phyloP scores from a whole-genome alignment of 2,113 vertebrate species.

The Erythrolamprus reginae region DNA sequence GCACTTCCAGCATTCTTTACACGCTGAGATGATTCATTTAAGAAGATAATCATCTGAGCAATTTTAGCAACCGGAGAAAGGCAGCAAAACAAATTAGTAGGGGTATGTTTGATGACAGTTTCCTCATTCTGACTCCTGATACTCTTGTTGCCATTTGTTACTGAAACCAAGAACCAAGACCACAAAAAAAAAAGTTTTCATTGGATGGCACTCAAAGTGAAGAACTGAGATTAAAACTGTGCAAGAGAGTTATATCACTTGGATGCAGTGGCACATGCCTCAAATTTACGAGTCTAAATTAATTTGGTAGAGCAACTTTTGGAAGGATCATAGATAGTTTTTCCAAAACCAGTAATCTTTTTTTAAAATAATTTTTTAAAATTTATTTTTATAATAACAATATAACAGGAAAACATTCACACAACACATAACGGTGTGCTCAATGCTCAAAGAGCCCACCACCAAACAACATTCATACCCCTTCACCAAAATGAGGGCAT shows the following conservation, averaged over 20 bases:
- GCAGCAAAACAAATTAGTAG: not conserved
- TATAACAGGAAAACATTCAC: too few species aligned
- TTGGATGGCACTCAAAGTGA: not conserved
- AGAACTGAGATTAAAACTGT: not conserved
- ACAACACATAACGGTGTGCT: too few species aligned
- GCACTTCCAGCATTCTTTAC: not conserved
- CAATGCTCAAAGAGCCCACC: too few species aligned
- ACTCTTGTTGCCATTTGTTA: not conserved
- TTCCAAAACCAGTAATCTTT: not conserved
- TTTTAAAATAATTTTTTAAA: too few species aligned
- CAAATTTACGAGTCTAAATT: not conserved
- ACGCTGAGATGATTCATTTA: not conserved
- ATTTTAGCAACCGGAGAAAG: not conserved
- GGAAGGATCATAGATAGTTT: not conserved
- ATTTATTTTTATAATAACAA: too few species aligned
- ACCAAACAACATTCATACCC: too few species aligned
- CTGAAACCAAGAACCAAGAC: not conserved
- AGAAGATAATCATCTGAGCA: not conserved
- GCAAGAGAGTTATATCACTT: not conserved
- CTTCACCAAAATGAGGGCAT: too few species aligned
- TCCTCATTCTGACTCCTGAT: not conserved
- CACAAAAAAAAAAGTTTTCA: not conserved
- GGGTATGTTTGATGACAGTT: not conserved
- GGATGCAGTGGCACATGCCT: not conserved
- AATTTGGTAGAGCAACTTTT: not conserved